These are phyloP conservation scores for Podarcis raffonei DNA, from an alignment of 2,113 vertebrate species.

Conservation along the genomic window DNA sequence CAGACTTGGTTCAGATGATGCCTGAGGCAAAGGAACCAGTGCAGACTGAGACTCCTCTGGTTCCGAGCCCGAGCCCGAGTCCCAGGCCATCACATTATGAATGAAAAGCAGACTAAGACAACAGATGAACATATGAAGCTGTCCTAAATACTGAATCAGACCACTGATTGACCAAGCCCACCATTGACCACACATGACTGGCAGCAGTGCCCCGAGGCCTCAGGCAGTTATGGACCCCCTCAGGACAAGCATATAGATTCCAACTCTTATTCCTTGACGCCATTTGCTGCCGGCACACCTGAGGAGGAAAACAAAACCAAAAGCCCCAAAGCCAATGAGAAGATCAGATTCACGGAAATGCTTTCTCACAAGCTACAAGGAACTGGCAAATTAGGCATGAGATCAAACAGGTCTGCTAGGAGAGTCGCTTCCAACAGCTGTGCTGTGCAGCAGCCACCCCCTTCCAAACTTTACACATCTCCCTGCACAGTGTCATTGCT, in stretches of 20 bases:
- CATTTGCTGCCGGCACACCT: not conserved
- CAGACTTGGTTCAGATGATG: no score
- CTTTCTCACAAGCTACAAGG: not conserved
- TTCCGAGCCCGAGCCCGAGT: no score
- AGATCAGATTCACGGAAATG: not conserved
- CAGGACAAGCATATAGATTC: not conserved
- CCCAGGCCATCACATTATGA: no score
- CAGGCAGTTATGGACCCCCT: not conserved
- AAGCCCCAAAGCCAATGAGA: not conserved
- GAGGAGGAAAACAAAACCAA: not conserved
- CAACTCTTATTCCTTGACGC: not conserved
- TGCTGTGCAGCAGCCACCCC: no score
- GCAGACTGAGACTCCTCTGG: no score
- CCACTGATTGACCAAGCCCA: not conserved
- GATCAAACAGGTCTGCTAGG: not conserved
- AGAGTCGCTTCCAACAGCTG: not conserved
- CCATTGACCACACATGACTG: not conserved
- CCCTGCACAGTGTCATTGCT: not conserved
- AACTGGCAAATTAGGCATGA: not conserved
- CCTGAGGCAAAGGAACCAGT: no score
- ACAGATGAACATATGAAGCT: not conserved
- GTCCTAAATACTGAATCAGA: not conserved
- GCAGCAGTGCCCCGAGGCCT: not conserved
- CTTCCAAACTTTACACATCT: not conserved
- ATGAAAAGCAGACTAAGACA: not conserved